These are phyloP conservation scores for Cheilosia pagana DNA, from an alignment of 2,888 invertebrate genomes.

Conservation along the genomic window DNA sequence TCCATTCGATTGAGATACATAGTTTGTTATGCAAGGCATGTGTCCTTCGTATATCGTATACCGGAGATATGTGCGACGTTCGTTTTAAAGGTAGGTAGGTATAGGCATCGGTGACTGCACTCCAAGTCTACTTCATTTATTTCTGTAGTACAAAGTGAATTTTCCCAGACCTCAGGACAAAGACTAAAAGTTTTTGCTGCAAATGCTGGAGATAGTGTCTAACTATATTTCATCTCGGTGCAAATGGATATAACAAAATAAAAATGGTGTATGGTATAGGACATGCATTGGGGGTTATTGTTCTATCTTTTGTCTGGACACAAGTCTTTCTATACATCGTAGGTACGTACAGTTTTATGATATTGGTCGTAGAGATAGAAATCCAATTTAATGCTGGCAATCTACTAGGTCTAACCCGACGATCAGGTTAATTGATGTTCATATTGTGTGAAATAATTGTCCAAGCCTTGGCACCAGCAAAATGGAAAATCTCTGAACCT, in stretches of 20 bases:
- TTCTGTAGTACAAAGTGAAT: background rate
- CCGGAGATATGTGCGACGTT: slow-evolving; percentile 20
- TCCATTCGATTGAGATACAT: slow-evolving; percentile 59
- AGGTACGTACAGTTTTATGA: no score
- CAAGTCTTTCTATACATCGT: background rate
- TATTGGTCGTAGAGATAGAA: no score
- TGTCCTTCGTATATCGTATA: slow-evolving; percentile 17
- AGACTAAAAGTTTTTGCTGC: background rate
- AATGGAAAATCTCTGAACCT: no score
- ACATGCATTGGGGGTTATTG: background rate
- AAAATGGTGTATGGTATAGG: background rate
- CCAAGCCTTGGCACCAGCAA: no score
- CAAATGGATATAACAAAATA: background rate
- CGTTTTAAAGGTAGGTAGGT: background rate
- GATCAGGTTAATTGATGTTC: no score
- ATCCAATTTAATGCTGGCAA: no score
- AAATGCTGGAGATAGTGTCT: background rate
- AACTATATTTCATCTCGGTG: background rate
- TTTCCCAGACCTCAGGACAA: background rate
- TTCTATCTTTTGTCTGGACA: background rate
- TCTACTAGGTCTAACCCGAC: no score
- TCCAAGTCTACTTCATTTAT: slow-evolving; percentile 2
- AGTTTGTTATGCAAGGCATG: slow-evolving; percentile 51
- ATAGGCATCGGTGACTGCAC: background rate
- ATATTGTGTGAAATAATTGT: no score